Evolutionary conservation across 2,888 invertebrate genomes (phyloP).

Genomic region (Yponomeuta cagnagella): DNA sequence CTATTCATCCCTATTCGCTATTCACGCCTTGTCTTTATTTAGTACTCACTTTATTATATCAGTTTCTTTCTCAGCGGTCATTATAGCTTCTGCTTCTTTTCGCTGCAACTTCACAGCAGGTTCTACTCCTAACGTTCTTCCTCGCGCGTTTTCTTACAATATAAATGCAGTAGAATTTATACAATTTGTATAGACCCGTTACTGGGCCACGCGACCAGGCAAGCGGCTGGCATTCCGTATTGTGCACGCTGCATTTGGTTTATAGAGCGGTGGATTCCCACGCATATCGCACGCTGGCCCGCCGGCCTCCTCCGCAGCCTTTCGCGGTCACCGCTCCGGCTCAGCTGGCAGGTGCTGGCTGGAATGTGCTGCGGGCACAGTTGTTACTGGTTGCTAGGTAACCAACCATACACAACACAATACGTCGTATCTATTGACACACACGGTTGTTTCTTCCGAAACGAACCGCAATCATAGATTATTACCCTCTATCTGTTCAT

Average conservation of each 20-base stretch:
- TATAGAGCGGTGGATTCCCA: slow-evolving; percentile 50
- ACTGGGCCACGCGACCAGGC: slow-evolving; percentile 3
- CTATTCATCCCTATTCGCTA: too few species aligned
- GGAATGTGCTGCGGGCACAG: background rate
- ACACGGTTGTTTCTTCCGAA: too few species aligned
- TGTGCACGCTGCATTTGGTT: slow-evolving; percentile 24
- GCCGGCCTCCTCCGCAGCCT: slow-evolving; percentile 41
- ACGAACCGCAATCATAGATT: too few species aligned
- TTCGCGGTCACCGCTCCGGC: slow-evolving; percentile 25
- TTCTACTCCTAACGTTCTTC: too few species aligned
- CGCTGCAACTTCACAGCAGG: too few species aligned
- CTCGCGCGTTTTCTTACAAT: too few species aligned
- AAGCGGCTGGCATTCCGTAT: slow-evolving; percentile 10
- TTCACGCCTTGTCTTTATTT: too few species aligned
- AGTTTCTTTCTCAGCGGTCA: too few species aligned
- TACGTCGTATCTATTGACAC: too few species aligned
- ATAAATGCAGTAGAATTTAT: background rate
- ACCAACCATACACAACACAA: background rate
- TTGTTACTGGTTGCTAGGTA: background rate
- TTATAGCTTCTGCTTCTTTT: too few species aligned
- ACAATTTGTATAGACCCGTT: background rate
- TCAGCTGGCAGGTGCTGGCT: slow-evolving; percentile 19
- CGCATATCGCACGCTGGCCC: slow-evolving; percentile 44
- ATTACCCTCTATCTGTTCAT: too few species aligned
- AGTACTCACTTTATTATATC: too few species aligned